Evolutionary conservation across 2,797 vertebrate species (phyloP), one percentile per base, ranked within the genome.

Genomic region (Sus cebifrons): DNA sequence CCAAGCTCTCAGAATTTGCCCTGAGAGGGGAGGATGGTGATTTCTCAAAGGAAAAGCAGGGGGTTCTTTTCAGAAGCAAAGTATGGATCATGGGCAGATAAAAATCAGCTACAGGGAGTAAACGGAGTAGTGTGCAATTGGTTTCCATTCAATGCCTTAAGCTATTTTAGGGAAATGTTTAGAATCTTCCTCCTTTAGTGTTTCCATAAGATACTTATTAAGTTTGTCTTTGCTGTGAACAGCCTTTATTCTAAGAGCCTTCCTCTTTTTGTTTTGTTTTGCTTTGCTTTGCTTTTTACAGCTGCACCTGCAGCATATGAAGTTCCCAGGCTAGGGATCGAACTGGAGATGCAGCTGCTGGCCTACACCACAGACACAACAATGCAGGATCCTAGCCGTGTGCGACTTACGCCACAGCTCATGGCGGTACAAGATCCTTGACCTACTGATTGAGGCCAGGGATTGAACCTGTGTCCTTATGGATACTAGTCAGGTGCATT

Each of bases 21-120:
- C 73, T 52, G 60, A 74, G 36, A 52, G 6, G 4, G 0, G 5
- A 3, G 10, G 16, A 70, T 23, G 21, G 5, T 62, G 54, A 68
- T 60, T 70, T 97, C 67, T 83, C 68, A 67, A 91, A 68, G 79
- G 75, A 81, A 94, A 89, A 84, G 25, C 18, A 74, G 9, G 29
- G n/a, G 23, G 1, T 5, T 27, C 13, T 73, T 81, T 77, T 64
- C 83, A 95, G 58, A 89, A 79, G 60, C 65, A 36, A 92, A 77
- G 25, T 90, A 23, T 49, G 11, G 60, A 60, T 40, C 60, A 84
- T 0, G 20, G 23, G 25, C 49, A 89, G 27, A 77, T 25, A 21
- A n/a, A 89, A 93, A 85, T 11, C 56, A 90, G 64, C 56, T 73
- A 18, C 9, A 18, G 40, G 52, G 36, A 29, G 16, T 74, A 62